Conservation (phyloP, 2,888 invertebrate genomes). For the Calameuta filiformis region DNA sequence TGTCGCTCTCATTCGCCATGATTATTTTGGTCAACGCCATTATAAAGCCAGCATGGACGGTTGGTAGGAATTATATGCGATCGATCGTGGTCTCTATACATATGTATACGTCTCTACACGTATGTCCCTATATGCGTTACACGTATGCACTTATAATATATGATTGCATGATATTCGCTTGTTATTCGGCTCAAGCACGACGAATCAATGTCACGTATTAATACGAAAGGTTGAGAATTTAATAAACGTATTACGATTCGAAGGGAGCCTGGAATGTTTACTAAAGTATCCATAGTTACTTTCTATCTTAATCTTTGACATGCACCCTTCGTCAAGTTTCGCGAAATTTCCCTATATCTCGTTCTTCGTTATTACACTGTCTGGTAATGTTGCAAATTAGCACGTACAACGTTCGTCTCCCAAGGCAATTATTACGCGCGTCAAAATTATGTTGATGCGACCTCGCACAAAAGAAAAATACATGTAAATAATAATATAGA, state of each 20-base stretch:
- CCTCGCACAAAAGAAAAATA: not conserved
- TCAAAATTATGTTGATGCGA: not conserved
- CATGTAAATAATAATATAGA: not conserved
- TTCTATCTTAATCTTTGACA: not conserved
- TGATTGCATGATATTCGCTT: constrained; percentile 18
- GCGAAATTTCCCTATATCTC: not conserved
- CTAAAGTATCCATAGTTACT: not conserved
- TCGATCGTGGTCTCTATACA: not conserved
- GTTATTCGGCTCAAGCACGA: not conserved
- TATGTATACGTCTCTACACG: constrained; percentile 22
- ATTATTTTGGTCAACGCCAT: not conserved
- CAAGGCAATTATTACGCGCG: not conserved
- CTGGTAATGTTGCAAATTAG: not conserved
- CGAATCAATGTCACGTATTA: not conserved
- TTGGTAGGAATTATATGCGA: not conserved
- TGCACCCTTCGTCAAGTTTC: not conserved
- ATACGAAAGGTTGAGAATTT: not conserved
- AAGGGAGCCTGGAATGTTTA: not conserved
- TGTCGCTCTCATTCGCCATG: not conserved
- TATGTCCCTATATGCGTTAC: constrained; percentile 40
- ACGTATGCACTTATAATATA: constrained; percentile 26
- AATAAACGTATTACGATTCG: not conserved
- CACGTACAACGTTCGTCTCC: not conserved
- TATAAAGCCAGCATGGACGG: not conserved
- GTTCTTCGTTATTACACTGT: not conserved